Conservation (phyloP, 53 echinoderm and acorn worm species). For the Zoroaster sp. region DNA sequence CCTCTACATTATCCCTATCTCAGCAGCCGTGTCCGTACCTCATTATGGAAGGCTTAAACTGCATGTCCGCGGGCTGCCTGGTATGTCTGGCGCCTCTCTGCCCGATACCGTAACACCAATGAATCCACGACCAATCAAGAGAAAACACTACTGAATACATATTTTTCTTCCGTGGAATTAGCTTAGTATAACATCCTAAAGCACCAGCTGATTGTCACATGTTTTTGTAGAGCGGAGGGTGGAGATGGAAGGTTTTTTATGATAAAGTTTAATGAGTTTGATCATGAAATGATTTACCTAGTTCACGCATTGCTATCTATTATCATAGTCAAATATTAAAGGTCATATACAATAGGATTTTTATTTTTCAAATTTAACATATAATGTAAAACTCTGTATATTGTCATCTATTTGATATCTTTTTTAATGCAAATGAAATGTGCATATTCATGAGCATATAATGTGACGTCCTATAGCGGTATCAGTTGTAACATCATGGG, state of each 20-base stretch:
- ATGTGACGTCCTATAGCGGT: too few species aligned
- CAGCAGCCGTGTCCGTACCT: constrained; percentile 29
- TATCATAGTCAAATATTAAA: neutral
- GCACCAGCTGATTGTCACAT: constrained; percentile 2
- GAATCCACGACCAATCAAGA: constrained; percentile 17
- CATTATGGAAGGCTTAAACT: constrained; percentile 33
- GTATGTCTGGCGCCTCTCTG: constrained; percentile 15
- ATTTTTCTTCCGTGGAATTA: constrained; percentile 40
- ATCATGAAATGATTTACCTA: neutral
- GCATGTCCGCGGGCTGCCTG: constrained; percentile 37
- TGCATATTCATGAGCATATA: too few species aligned
- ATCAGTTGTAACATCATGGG: too few species aligned
- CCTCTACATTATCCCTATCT: constrained; percentile 1
- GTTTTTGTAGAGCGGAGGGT: neutral
- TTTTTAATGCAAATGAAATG: too few species aligned
- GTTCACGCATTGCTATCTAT: neutral
- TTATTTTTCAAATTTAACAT: too few species aligned
- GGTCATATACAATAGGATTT: too few species aligned
- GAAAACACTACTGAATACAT: constrained; percentile 37
- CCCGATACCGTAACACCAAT: neutral
- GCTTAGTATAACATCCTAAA: constrained; percentile 4
- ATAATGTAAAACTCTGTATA: too few species aligned
- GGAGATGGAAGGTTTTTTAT: too few species aligned
- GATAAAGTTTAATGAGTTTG: neutral
- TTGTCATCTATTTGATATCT: too few species aligned